phyloP scores from a whole-genome alignment of 2,888 invertebrate genomes.

The Criorhina ranunculi region DNA sequence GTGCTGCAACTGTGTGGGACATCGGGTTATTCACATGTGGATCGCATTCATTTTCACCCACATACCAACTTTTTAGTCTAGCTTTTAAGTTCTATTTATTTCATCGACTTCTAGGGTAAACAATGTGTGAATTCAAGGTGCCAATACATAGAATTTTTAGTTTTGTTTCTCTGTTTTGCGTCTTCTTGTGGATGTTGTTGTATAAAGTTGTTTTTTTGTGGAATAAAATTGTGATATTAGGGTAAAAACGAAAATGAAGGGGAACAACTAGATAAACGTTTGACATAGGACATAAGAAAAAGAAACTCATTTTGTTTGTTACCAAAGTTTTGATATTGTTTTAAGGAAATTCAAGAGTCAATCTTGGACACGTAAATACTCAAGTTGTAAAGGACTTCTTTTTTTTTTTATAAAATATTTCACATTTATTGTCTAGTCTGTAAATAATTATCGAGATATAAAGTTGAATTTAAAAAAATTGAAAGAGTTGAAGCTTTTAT shows the following conservation, averaged over 20 bases:
- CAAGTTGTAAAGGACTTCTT: conserved; percentile 36
- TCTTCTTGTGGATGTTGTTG: conserved; percentile 39
- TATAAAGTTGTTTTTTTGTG: conserved; percentile 18
- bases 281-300: conserved; percentile 13
- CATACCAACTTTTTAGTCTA: conserved; percentile 36
- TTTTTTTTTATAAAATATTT: conserved; percentile 47
- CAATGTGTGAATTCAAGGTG: conserved; percentile 85
- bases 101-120: conserved; percentile 56
- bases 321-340: conserved; percentile 69
- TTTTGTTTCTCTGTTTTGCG: conserved; percentile 41
- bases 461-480: conserved; percentile 32
- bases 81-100: conserved; percentile 56
- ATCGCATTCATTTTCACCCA: conserved; percentile 41
- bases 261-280: conserved; percentile 37
- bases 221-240: conserved; percentile 69
- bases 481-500: neutral
- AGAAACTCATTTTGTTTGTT: conserved; percentile 40
- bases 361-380: conserved; percentile 46
- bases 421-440: conserved; percentile 69
- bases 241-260: conserved; percentile 25
- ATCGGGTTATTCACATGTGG: conserved; percentile 43
- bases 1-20: conserved; percentile 47
- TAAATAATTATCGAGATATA: conserved; percentile 49
- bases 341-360: conserved; percentile 52
- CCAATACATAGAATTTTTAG: conserved; percentile 79